phyloP scores from a whole-genome alignment of 2,797 vertebrate genomes.

The Poeciliopsis paucimaculata region DNA sequence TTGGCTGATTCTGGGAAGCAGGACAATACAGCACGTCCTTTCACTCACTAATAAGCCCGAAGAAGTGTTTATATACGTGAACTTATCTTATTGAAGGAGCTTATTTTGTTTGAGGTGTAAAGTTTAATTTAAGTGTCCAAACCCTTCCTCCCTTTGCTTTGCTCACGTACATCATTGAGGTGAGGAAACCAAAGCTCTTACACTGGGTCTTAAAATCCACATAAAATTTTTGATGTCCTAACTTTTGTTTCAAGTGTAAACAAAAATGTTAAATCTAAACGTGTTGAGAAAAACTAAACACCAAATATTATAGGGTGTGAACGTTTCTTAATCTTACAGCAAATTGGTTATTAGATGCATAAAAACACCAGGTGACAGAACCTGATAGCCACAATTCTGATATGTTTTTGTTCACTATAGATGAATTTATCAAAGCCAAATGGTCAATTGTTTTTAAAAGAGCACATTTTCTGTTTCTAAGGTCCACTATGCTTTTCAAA shows the following conservation, averaged over 20 bases:
- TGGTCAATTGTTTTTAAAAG: background rate
- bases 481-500: background rate
- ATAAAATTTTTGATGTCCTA: background rate
- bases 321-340: background rate
- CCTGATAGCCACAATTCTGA: background rate
- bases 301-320: background rate
- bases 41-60: slow-evolving; percentile 20
- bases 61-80: slow-evolving; percentile 18
- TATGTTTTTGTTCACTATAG: background rate
- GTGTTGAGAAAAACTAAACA: background rate
- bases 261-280: background rate
- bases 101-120: background rate
- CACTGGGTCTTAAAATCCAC: slow-evolving; percentile 12
- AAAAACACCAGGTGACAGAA: background rate
- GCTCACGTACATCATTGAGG: background rate
- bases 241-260: slow-evolving; percentile 14
- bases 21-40: slow-evolving; percentile 53
- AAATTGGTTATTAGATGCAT: background rate
- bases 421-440: background rate
- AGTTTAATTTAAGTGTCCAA: background rate
- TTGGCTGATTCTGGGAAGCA: slow-evolving; percentile 73
- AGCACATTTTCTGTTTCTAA: background rate
- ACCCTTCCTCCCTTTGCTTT: background rate
- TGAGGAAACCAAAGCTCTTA: background rate
- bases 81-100: slow-evolving; percentile 17